Evolutionary conservation across 2,888 invertebrate genomes (phyloP).

Genomic region (Apamea epomidion): DNA sequence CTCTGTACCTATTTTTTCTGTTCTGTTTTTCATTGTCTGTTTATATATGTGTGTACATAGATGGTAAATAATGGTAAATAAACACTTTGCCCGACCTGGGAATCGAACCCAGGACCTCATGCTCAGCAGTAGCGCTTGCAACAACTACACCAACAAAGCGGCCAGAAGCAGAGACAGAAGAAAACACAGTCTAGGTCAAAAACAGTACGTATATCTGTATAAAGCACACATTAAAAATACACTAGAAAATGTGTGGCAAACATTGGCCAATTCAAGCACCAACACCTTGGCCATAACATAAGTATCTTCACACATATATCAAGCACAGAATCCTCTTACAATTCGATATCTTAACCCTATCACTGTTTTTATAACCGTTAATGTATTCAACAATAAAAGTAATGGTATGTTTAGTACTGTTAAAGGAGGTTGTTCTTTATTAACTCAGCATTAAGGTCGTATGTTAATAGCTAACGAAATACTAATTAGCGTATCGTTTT

Average conservation of each 20-base stretch:
- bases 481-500: constrained; percentile 45
- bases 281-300: not conserved
- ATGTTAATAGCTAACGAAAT: constrained; percentile 61
- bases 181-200: not conserved
- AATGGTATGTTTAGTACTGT: constrained; percentile 32
- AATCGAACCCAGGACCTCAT: too few relatives aligned
- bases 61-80: too few relatives aligned
- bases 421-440: constrained; percentile 58
- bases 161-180: not conserved
- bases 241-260: constrained; percentile 3
- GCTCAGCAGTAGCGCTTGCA: not conserved
- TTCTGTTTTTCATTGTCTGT: too few relatives aligned
- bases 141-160: not conserved
- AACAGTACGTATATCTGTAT: not conserved
- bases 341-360: constrained; percentile 1
- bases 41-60: too few relatives aligned
- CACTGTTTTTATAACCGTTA: constrained; percentile 16
- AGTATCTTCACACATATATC: not conserved
- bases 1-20: too few relatives aligned
- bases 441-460: constrained; percentile 50
- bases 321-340: not conserved
- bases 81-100: not conserved
- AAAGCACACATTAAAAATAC: not conserved
- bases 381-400: constrained; percentile 39
- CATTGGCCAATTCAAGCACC: constrained; percentile 13